These are phyloP conservation scores for Simalia tracyae DNA, from an alignment of 2,797 vertebrate genomes.

Conservation along the genomic window DNA sequence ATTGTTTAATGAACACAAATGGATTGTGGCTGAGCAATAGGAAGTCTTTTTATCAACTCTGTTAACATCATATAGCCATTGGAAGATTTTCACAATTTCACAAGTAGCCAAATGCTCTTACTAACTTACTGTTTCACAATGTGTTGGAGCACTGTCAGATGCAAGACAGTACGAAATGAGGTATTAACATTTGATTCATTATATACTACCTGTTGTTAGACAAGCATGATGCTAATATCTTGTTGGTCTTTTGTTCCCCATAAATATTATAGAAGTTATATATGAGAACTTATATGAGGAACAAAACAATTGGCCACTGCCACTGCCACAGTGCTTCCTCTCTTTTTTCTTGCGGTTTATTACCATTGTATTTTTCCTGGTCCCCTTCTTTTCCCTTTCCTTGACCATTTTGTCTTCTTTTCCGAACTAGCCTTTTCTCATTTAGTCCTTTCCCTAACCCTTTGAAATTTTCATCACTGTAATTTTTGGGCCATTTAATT, in stretches of 20 bases:
- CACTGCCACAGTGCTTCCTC: too few species aligned
- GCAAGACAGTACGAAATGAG: constrained; percentile 4
- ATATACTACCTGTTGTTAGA: background rate
- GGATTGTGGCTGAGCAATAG: constrained; percentile 28
- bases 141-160: background rate
- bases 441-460: background rate
- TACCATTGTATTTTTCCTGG: background rate
- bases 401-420: background rate
- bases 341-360: background rate
- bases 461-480: background rate
- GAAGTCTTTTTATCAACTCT: constrained; percentile 18
- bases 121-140: constrained; percentile 16
- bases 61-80: background rate
- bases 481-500: background rate
- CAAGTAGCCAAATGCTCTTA: constrained; percentile 29
- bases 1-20: constrained; percentile 4
- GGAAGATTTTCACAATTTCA: constrained; percentile 12
- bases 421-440: background rate
- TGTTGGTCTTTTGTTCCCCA: background rate
- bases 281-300: background rate
- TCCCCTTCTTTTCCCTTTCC: background rate
- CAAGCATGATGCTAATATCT: background rate
- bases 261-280: background rate
- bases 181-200: constrained; percentile 3
- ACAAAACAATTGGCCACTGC: background rate